Evolutionary conservation across 92 coral and sea anemone genomes (phyloP), one percentile per base, ranked within the genome.

Genomic region (Umimayanthus kanabou): DNA sequence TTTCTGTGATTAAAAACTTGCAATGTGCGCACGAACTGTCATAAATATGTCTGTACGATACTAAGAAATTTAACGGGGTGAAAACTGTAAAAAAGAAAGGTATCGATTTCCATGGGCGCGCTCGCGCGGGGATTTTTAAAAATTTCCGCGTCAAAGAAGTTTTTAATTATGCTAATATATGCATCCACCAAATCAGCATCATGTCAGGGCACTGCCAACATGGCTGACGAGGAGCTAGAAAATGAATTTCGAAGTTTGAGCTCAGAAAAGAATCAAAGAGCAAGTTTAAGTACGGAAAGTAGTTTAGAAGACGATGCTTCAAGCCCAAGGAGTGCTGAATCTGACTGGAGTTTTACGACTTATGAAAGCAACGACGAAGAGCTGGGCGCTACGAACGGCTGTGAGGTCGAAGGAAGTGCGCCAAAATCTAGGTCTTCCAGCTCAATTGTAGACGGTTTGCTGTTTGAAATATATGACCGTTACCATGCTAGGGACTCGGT

Each of bases 401-500:
- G 91, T 26, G 85, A 80, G 53, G 92, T 89, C 65, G 92, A 94
- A 4, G 94, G 88, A 73, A 55, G 78, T 66, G 81, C 90, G 49
- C 86, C 88, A 28, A 89, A 88, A 80, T 93, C 86, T 37, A 95
- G 86, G 86, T 93, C 93, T 66, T 91, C 94, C 25, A 85, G 93
- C 79, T 97, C 99, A 39, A 95, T 97, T 76, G 99, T 97, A 4
- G 99, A 97, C 77, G 97, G 99, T 49, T 90, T 97, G 18, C 84
- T 97, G 65, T 95, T 94, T 82, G 99, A 97, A 84, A 97, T 97
- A 47, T 97, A 97, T 75, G 99, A 97, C 89, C 99, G 94, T 75
- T 97, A 97, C 82, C 99, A 97, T 77, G 91, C 94, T 65, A 91
- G 97, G 77, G 95, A 96, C 92, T 95, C 99, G 6, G 96, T 95